Evolutionary conservation across 2,888 invertebrate genomes (phyloP).

Genomic region (Yponomeuta cagnagella): DNA sequence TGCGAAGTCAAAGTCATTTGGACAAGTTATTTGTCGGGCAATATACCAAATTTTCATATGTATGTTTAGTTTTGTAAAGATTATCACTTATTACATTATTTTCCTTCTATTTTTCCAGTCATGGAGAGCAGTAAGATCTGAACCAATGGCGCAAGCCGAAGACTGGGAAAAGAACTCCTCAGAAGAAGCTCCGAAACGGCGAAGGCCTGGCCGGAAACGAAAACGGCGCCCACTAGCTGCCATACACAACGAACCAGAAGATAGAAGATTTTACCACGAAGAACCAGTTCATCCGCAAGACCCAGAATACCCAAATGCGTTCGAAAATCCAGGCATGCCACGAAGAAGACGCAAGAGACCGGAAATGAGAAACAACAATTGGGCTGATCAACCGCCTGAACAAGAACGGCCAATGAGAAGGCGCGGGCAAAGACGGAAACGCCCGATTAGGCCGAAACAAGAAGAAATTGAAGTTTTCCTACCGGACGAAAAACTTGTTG

Average conservation of each 20-base stretch:
- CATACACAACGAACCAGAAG: constrained; percentile 34
- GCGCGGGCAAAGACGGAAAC: constrained; percentile 50
- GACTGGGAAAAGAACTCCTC: constrained; percentile 48
- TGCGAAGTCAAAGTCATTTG: too few relatives aligned
- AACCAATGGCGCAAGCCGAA: constrained; percentile 17
- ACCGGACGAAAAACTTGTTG: constrained; percentile 23
- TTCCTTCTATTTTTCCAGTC: constrained; percentile 53
- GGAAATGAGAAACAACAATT: constrained; percentile 45
- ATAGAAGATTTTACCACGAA: constrained; percentile 35
- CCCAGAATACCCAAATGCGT: not conserved
- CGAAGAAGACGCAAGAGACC: constrained; percentile 49
- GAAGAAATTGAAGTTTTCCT: constrained; percentile 34
- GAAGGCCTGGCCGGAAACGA: constrained; percentile 73
- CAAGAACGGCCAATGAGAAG: constrained; percentile 46
- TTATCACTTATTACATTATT: not conserved
- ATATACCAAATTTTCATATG: not conserved
- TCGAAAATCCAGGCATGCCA: constrained; percentile 25
- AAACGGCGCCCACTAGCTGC: constrained; percentile 74
- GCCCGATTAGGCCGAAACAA: constrained; percentile 38
- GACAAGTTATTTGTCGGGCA: too few relatives aligned
- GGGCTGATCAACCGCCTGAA: constrained; percentile 53
- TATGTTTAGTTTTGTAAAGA: not conserved
- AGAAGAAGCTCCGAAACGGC: constrained; percentile 53
- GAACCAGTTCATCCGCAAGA: constrained; percentile 25
- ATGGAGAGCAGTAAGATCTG: constrained; percentile 55